Evolutionary conservation across 1,140 invertebrate genomes (phyloP), one percentile per base, ranked within the genome.

Genomic region (Triops cancriformis): DNA sequence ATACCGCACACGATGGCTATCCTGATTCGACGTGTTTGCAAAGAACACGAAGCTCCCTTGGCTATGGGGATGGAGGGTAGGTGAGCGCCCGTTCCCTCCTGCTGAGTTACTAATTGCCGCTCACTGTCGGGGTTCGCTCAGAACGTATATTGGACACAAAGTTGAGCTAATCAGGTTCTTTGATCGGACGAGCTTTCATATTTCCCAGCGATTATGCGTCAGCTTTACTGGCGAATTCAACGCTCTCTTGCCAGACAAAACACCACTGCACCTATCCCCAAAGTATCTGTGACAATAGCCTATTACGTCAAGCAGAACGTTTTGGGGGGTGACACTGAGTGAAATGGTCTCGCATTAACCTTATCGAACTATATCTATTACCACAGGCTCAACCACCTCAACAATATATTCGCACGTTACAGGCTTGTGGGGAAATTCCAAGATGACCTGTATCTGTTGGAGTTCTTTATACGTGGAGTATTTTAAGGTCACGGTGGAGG

Each of bases 81-180:
- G 51, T 14, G 14, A 23, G 51, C 51, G 18, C 51, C 51, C 18
- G 14, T 64, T 18, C 51, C 23, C n/a, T 7, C 51, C 51, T 64
- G 51, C 7, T 18, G 51, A 64, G 51, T 18, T 64, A 64, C 51
- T 64, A 64, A 64, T 64, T 64, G 51, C 51, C 51, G 51, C 51
- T 64, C 51, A 64, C 51, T 0, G 51, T 64, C 51, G 51, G 51
- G 51, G 51, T 64, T 64, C 51, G 51, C 18, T 64, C 51, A 64
- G 51, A 64, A 64, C 51, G 51, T 64, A 64, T 64, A 64, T 64
- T 64, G 51, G 51, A 64, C 51, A 64, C 51, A 64, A 64, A 64
- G 51, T 64, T 64, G 51, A 18, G 51, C 51, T 64, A 64, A 64
- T 64, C 51, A 64, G 51, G 51, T 64, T 64, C 51, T 64, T 64